These are phyloP conservation scores for Poecilia wingei DNA, from an alignment of 2,797 vertebrate genomes.

Conservation along the genomic window DNA sequence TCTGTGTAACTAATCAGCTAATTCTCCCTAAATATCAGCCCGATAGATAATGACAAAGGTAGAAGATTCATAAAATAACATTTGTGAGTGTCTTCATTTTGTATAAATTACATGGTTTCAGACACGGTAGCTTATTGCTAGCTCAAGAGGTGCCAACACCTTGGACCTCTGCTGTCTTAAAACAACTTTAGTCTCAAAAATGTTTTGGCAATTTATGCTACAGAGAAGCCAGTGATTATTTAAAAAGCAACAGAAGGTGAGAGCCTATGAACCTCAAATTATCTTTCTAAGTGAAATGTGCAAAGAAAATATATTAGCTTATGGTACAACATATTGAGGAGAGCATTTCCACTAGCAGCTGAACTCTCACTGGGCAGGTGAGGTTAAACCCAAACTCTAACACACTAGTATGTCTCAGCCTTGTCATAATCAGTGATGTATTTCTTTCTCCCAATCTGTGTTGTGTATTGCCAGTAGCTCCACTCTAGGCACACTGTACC, in stretches of 20 bases:
- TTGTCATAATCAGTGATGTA: not conserved
- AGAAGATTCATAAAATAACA: not conserved
- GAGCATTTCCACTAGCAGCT: not conserved
- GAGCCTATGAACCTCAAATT: not conserved
- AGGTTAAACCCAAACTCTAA: not conserved
- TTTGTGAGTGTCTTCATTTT: not conserved
- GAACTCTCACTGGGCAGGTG: not conserved
- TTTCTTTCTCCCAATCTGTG: not conserved
- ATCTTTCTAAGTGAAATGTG: not conserved
- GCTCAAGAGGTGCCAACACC: not conserved
- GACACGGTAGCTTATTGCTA: not conserved
- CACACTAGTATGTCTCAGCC: not conserved
- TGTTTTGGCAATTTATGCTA: not conserved
- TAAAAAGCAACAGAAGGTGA: not conserved
- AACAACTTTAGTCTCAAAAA: not conserved
- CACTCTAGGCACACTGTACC: not conserved
- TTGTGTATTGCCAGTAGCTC: not conserved
- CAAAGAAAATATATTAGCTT: not conserved
- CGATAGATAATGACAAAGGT: not conserved
- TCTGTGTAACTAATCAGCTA: not conserved
- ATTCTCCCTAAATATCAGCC: not conserved
- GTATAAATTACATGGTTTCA: not conserved
- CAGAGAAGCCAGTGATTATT: conserved; percentile 1
- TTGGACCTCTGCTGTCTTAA: not conserved
- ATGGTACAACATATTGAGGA: not conserved